phyloP scores from a whole-genome alignment of 2,888 invertebrate genomes.

The Lathronympha strigana region DNA sequence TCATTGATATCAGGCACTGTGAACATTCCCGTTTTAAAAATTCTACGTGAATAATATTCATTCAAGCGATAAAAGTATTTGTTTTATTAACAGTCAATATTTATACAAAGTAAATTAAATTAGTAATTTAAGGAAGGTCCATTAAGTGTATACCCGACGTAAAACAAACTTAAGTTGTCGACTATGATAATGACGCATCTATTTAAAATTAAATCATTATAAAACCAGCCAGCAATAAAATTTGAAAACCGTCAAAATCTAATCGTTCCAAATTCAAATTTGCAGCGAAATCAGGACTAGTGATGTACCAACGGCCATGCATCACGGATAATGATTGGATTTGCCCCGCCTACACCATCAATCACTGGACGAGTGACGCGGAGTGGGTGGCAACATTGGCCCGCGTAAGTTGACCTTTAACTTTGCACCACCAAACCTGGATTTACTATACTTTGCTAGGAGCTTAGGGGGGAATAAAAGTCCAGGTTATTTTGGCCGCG shows the following conservation, averaged over 20 bases:
- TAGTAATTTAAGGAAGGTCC: background rate
- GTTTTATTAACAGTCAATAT: background rate
- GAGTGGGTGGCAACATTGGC: conserved; percentile 58
- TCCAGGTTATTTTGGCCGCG: conserved; percentile 55
- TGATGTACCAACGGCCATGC: conserved; percentile 80
- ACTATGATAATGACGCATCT: conserved; percentile 3
- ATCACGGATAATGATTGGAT: conserved; percentile 84
- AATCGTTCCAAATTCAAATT: conserved; percentile 61
- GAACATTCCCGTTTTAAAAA: conserved; percentile 26
- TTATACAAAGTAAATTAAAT: background rate
- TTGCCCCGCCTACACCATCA: conserved; percentile 83
- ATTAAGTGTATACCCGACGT: background rate
- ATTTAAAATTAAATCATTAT: conserved; percentile 32
- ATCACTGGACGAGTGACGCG: conserved; percentile 76
- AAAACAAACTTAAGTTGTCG: background rate
- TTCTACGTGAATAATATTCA: conserved; percentile 2
- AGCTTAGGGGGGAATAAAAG: conserved; percentile 48
- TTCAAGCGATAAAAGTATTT: background rate
- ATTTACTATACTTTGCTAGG: conserved; percentile 7
- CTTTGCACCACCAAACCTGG: conserved; percentile 48
- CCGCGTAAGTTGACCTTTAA: conserved; percentile 59
- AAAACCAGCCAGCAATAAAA: conserved; percentile 40
- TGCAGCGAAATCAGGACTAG: conserved; percentile 61
- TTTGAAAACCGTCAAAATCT: conserved; percentile 47
- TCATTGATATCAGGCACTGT: conserved; percentile 36